phyloP scores from a whole-genome alignment of 1,140 invertebrate species.

The Calosoma granatense region DNA sequence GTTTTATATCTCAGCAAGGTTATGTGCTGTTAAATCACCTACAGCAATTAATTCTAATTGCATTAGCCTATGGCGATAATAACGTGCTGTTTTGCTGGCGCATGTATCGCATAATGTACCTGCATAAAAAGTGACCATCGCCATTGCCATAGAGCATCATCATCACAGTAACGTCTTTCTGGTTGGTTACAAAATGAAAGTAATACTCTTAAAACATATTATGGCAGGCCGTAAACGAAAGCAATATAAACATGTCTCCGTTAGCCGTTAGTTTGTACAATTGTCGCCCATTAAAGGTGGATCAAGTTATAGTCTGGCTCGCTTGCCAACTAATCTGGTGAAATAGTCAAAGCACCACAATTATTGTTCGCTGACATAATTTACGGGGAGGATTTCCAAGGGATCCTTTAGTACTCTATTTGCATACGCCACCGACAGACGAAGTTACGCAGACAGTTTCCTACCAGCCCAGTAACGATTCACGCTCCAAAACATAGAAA shows the following conservation, averaged over 20 bases:
- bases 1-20: neutral
- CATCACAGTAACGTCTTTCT: too few relatives aligned
- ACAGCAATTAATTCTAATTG: neutral
- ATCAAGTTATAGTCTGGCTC: neutral
- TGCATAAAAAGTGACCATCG: neutral
- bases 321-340: neutral
- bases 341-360: neutral
- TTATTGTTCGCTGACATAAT: neutral
- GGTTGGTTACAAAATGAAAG: neutral
- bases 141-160: neutral
- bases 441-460: too few relatives aligned
- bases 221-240: neutral
- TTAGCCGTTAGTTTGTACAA: neutral
- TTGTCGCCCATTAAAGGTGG: neutral
- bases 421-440: neutral
- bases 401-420: neutral
- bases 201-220: neutral
- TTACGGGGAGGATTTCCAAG: neutral
- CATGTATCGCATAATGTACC: neutral
- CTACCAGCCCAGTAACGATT: too few relatives aligned
- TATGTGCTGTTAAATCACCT: neutral
- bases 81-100: too few relatives aligned
- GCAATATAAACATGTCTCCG: neutral
- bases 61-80: too few relatives aligned
- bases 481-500: too few relatives aligned